Base-by-base conservation (phyloP, 2,888 invertebrate species). In the Polymixis flavicincta region DNA sequence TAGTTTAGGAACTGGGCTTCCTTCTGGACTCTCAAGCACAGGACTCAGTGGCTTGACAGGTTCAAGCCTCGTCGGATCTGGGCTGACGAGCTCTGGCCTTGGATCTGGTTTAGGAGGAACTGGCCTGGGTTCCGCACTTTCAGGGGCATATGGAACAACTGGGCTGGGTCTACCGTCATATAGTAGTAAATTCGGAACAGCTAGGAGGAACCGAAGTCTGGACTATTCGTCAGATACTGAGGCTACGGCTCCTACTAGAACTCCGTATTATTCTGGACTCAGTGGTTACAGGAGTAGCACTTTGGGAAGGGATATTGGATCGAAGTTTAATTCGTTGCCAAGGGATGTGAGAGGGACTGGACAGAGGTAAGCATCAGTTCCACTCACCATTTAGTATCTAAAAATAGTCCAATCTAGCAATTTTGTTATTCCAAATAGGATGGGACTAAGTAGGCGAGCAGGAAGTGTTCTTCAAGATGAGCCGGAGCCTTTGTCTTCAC, bases 181-280 rank as follows among this genome's bases (percentile, higher is more conserved):
- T 92, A 96, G 93, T 71, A 92, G 93, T 82, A 96, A 96, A 88
- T 97, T 97, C 86, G 96, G 98, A 9, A 96, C 98, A 80, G 97
- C 97, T 2, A 97, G 98, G 89, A 97, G 98, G 83, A 98, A 98
- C 89, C 97, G 98, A 88, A 98, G 98, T 85, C 96, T 99, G 92
- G 99, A 99, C 95, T 99, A 99, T 94, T 99, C 99, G 42, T 99
- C 99, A 68, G 99, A 99, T 92, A 99, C 99, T 0, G 99, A 99
- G 96, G 98, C 98, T n/a, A 98, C 98, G 0, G 98, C 98, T 80
- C 98, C 98, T 11, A 97, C 98, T 22, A 97, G 98, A 80, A 92
- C 96, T 85, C 98, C 98, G 70, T 98, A 98, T 91, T 98, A 98
- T 93, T 98, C 98, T 87, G 97, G 96, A 22, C 90, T 96, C 59